Evolutionary conservation across 1,140 invertebrate species (phyloP), one percentile per base, ranked within the genome.

Genomic region (Rhizoglyphus robini): DNA sequence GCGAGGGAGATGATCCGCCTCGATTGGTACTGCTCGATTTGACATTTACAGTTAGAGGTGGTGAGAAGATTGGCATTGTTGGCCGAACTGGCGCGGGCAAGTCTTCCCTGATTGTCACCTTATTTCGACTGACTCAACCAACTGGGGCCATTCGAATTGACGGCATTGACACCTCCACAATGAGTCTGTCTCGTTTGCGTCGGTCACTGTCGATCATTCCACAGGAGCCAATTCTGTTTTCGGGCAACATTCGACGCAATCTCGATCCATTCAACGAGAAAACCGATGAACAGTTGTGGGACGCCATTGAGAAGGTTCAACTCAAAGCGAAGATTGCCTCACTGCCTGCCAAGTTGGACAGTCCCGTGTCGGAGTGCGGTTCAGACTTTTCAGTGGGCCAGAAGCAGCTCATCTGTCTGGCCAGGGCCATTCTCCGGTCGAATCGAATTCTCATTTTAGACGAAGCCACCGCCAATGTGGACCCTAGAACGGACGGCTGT

Each of bases 181-280:
- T 82, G n/a, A 76, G 79, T 41, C 72, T 79, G 4, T 74, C 78
- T 70, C 76, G 78, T 59, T 70, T 80, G 0, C 65, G n/a, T n/a
- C n/a, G n/a, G n/a, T n/a, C n/a, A n/a, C n/a, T n/a, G n/a, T n/a
- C n/a, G n/a, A n/a, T n/a, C 49, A 80, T 80, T 68, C 78, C 80
- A 38, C 80, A 81, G 73, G 79, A 80, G 57, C 88, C 89, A 0
- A 83, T 92, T 18, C 73, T 92, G 0, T 93, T 92, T 73, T 86
- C 87, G 3, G 62, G 87, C 0, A 83, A n/a, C n/a, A n/a, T n/a
- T n/a, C n/a, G n/a, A n/a, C n/a, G n/a, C n/a, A n/a, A n/a, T n/a
- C n/a, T n/a, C 67, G 90, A 94, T 78, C 90, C 90, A 0, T 91
- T 91, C 71, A 80, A 85, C 27, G 68, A 79, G 30, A 85, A 84